Conservation (phyloP, 2,797 vertebrate species). For the Microctenopoma lineatum region DNA sequence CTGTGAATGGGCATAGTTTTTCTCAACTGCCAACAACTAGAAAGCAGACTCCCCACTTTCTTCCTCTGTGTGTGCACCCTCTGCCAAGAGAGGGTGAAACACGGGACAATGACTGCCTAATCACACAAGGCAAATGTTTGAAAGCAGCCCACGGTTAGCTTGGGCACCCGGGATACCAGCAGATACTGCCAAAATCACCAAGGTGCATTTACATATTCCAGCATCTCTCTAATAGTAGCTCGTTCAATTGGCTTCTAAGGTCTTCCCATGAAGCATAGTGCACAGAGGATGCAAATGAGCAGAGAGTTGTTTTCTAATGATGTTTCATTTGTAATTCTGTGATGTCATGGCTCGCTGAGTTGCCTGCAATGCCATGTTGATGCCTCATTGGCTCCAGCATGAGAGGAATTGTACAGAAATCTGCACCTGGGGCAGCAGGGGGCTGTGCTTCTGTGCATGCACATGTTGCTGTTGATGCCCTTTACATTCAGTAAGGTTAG, state of each 20-base stretch:
- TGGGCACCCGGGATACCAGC: conserved; percentile 27
- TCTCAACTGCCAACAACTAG: conserved; percentile 67
- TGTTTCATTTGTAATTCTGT: conserved; percentile 54
- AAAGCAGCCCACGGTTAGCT: conserved; percentile 38
- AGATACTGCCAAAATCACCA: conserved; percentile 39
- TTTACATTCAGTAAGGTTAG: conserved; percentile 33
- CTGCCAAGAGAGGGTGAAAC: conserved; percentile 65
- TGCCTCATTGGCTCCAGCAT: conserved; percentile 47
- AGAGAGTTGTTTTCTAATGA: conserved; percentile 36
- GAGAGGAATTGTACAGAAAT: conserved; percentile 28
- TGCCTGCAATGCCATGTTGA: conserved; percentile 19
- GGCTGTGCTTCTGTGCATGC: conserved; percentile 24
- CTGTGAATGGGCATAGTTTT: conserved; percentile 71
- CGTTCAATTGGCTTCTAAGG: conserved; percentile 42
- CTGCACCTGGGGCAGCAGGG: conserved; percentile 29
- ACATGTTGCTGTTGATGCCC: conserved; percentile 35
- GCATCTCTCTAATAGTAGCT: conserved; percentile 12
- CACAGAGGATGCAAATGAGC: conserved; percentile 31
- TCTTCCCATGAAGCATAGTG: conserved; percentile 22
- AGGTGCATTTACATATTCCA: conserved; percentile 40
- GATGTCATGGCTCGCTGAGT: conserved; percentile 50
- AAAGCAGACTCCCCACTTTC: conserved; percentile 67
- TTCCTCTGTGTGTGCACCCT: conserved; percentile 50
- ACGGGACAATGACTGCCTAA: conserved; percentile 62
- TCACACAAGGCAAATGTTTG: conserved; percentile 68